Evolutionary conservation across 2,113 vertebrate genomes (phyloP).

Genomic region (Pachyramphus minor): DNA sequence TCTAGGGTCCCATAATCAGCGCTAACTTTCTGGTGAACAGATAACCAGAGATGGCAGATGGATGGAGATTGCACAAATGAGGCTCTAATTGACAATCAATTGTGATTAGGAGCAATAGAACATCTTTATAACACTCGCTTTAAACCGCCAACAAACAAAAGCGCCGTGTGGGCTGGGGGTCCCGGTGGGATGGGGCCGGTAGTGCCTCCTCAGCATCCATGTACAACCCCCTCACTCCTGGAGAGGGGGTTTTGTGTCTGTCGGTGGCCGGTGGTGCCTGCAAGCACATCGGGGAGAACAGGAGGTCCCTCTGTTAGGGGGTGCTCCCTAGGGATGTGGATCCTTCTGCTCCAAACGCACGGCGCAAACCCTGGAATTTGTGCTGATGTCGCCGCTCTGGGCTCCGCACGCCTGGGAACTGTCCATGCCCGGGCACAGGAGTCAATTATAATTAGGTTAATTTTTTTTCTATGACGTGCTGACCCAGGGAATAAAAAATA

Average conservation of each 20-base stretch:
- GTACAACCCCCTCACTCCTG: too few species aligned
- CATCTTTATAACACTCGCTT: slow-evolving; percentile 62
- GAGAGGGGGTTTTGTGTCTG: accelerated
- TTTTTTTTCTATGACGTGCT: not conserved
- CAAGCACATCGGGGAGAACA: not conserved
- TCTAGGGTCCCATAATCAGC: slow-evolving; percentile 56
- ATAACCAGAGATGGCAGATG: slow-evolving; percentile 77
- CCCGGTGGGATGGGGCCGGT: not conserved
- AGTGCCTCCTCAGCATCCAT: not conserved
- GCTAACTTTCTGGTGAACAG: slow-evolving; percentile 56
- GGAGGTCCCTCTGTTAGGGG: not conserved
- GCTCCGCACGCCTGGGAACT: not conserved
- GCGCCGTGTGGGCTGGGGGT: not conserved
- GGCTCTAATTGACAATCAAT: slow-evolving; percentile 81
- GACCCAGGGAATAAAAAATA: not conserved
- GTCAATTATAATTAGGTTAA: not conserved
- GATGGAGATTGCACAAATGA: slow-evolving; percentile 75
- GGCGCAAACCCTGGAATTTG: not conserved
- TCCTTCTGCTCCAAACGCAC: not conserved
- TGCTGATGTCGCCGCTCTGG: not conserved
- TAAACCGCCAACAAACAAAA: slow-evolving; percentile 23
- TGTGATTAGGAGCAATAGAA: slow-evolving; percentile 76
- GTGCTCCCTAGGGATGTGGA: not conserved
- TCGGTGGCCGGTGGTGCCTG: not conserved
- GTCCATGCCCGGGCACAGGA: not conserved